Base-by-base conservation (phyloP, 2,113 vertebrate genomes). In the Pachypanchax playfairii region DNA sequence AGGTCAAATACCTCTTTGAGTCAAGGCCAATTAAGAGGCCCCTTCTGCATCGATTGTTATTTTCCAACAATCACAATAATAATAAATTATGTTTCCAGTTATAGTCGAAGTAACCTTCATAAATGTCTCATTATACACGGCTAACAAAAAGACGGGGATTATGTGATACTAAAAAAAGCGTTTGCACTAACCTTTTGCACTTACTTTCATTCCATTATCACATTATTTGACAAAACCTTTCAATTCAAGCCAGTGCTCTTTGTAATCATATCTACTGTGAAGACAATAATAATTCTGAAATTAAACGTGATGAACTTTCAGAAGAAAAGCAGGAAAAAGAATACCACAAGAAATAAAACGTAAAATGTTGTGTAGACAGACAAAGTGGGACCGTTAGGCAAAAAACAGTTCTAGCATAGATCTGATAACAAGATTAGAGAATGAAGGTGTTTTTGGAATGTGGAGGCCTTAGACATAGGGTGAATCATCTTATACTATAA, bases 401-500 rank as follows among this genome's bases (percentile, higher is more conserved):
- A 58, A 41, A n/a, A 25, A 42, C 17, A 29, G 42, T 41, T 13
- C 9, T n/a, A 28, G 28, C 44, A 13, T 9, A 22, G n/a, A n/a
- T 60, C n/a, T 66, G 12, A 14, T 31, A 48, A 49, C 11, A 31
- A 28, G 25, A 26, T 11, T 26, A 17, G 35, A 14, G 39, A 12
- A 49, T 39, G 6, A 21, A 20, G n/a, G 22, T 1, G 18, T 21
- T 56, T 73, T 69, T 64, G 38, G 38, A 49, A 31, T 26, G 49
- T 56, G 35, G 67, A 60, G 35, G 17, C 28, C 22, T 65, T 29
- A 53, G 13, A 75, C 14, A 9, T 11, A 39, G 17, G 42, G 75
- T 67, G 22, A 68, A 75, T 49, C 57, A 59, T 70, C n/a, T 53
- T 12, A 35, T 35, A 35, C 11, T 35, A 57, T 49, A 55, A 65